phyloP scores from a whole-genome alignment of 2,113 vertebrate species.

The Callospermophilus lateralis region DNA sequence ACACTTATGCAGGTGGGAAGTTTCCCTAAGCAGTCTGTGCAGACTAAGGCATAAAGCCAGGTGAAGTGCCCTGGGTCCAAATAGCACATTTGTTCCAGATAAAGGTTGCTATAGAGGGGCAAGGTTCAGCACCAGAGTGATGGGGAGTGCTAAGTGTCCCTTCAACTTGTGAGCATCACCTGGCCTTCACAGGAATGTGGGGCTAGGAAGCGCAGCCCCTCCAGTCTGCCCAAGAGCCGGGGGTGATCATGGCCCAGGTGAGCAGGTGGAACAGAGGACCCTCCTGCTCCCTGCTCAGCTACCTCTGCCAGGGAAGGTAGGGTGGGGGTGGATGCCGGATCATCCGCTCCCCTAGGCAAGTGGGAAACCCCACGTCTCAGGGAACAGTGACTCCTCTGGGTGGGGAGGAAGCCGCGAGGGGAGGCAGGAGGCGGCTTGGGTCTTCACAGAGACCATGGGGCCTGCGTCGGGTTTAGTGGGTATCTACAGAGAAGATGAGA shows the following conservation, averaged over 20 bases:
- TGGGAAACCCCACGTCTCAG: background rate
- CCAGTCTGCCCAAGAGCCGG: no score
- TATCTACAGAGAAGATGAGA: background rate
- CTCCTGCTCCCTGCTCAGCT: background rate
- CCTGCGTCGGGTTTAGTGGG: no score
- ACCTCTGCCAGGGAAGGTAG: background rate
- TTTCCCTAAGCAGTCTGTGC: background rate
- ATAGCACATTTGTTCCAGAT: background rate
- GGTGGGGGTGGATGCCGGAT: no score
- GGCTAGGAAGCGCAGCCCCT: no score
- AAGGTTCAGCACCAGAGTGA: no score
- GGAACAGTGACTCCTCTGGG: background rate
- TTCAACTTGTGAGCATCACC: no score
- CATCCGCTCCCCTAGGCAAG: fast-evolving
- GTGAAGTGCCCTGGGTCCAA: fast-evolving
- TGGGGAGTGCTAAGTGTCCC: no score
- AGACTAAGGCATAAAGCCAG: background rate
- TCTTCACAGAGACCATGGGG: background rate
- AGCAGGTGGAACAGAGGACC: background rate
- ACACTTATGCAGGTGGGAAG: no score
- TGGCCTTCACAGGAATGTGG: no score
- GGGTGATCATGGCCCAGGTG: background rate
- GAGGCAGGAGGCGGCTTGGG: background rate
- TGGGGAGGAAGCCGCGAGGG: background rate
- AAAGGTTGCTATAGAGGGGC: background rate